Conservation (phyloP, 2,113 vertebrate genomes). For the Leiothrix lutea region DNA sequence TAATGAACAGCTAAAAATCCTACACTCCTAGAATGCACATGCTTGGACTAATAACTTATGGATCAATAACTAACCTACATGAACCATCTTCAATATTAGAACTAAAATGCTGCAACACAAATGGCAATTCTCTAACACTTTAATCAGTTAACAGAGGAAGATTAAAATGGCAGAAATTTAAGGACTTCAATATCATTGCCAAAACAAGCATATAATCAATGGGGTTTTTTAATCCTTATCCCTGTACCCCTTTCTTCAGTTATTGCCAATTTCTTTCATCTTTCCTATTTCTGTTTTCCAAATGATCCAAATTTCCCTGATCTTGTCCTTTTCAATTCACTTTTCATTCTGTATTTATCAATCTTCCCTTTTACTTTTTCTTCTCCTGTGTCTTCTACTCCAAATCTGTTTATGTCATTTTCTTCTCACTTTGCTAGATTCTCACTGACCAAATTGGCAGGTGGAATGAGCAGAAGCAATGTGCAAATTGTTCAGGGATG, state of each 20-base stretch:
- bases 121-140: background rate
- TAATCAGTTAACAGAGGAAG: background rate
- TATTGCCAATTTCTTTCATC: background rate
- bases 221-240: background rate
- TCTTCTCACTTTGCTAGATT: constrained; percentile 12
- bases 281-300: background rate
- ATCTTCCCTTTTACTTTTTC: background rate
- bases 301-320: background rate
- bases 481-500: constrained; percentile 4
- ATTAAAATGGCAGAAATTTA: background rate
- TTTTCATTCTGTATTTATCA: constrained; percentile 24
- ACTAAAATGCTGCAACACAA: background rate
- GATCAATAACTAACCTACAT: background rate
- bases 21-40: background rate
- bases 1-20: background rate
- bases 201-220: background rate
- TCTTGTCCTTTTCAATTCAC: constrained; percentile 28
- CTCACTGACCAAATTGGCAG: background rate
- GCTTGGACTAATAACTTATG: background rate
- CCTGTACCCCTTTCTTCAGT: background rate
- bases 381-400: background rate
- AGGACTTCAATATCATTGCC: background rate
- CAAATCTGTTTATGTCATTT: background rate
- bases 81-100: background rate
- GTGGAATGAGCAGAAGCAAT: background rate